Base-by-base conservation (phyloP, 2,797 vertebrate genomes). In the Allochrocebus solatus region DNA sequence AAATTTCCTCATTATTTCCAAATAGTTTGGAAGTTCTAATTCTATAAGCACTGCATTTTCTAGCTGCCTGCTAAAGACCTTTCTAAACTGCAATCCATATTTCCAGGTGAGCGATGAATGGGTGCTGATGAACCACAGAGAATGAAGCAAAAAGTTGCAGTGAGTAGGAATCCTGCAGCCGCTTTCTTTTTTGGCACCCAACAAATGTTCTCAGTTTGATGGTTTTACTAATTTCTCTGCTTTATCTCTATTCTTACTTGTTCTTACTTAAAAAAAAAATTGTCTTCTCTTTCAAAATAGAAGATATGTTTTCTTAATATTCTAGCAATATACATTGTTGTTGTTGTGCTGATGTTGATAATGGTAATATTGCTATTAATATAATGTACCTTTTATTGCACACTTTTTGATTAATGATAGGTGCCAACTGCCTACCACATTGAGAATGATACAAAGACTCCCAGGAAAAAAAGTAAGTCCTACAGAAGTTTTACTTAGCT, bases 221-320 rank as follows among this genome's bases (percentile, higher is more conserved):
- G 39, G 36, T 79, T 84, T 75, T 41, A 76, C 41, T 81, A 30
- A 16, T 30, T 6, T 90, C 41, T 64, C 36, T 81, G 17, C 8
- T 92, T 70, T 28, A 57, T 14, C 4, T 74, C 75, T 50, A 24
- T 24, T 81, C 84, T 93, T 13, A 81, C 41, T 5, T 61, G 9
- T 36, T 48, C 9, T 13, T 90, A 48, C 8, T 57, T 67, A 0
- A 19, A 16, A 67, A 67, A 46, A 67, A 67, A 67, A 78, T 76
- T 39, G 19, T 81, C 12, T 53, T 9, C 22, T 61, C 33, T 79
- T 74, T 95, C 67, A 86, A 96, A 41, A 81, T 48, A 81, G 86
- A 82, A 92, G 57, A 75, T 39, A 78, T 26, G 24, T 76, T 82
- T 85, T 64, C 76, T 86, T 72, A 90, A 67, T 88, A 88, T 79